Base-by-base conservation (phyloP, 2,888 invertebrate genomes). In the Spicauda simplicius region DNA sequence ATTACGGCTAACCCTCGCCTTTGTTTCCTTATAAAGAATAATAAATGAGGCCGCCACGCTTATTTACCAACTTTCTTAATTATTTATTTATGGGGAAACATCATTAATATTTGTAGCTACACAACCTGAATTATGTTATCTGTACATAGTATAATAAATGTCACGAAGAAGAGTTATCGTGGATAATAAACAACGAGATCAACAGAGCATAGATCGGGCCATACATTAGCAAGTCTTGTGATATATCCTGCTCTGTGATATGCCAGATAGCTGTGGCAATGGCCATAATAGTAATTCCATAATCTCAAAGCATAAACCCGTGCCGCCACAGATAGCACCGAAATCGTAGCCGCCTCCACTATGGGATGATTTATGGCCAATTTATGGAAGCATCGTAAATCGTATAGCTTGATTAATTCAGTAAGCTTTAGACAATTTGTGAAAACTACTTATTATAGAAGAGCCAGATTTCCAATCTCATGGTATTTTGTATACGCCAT, bases 11-110 rank as follows among this genome's bases (percentile, higher is more conserved):
- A 92, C 93, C 93, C 93, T 92, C 93, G 92, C 93, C 90, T 91
- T 93, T 93, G 93, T 93, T 93, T 93, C 91, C 92, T 93, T 93
- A 93, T 93, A 93, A 93, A 93, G 93, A 93, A 93, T 93, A 91
- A 93, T 93, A 93, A 93, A 93, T 93, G 93, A 93, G 91, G 86
- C 92, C 85, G 87, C 84, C 87, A 88, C 87, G 90, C 89, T 92
- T 93, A 93, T 92, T 87, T 92, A 90, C 90, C 88, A 90, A 90
- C 85, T 91, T 91, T 84, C 90, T 90, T 91, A 91, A 92, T 93
- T 92, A 92, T 90, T 90, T 91, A 92, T 90, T 88, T 89, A 91
- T 91, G 86, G 85, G 80, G 82, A 89, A 90, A 89, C 89, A 88
- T 86, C 86, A 85, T 88, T 90, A 86, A 91, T 91, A 89, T 91